Base-by-base conservation (phyloP, 2,113 vertebrate species). In the Amazona guildingii region DNA sequence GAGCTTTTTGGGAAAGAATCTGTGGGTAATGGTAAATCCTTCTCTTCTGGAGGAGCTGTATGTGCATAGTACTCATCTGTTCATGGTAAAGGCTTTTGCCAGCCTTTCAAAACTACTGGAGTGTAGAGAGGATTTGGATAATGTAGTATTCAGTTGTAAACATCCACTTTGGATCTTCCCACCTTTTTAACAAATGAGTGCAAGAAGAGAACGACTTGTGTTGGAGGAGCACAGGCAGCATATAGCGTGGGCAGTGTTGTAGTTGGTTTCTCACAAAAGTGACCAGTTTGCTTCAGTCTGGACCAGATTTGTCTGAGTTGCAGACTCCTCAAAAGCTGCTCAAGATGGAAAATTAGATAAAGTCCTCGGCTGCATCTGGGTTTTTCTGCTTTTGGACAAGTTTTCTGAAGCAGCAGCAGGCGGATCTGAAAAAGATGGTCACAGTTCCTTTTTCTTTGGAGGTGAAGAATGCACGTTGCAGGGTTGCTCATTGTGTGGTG, bases 221-320 rank as follows among this genome's bases (percentile, higher is more conserved):
- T 48, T 4, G 6, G 37, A 83, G 46, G 20, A 93, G 68, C 72
- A 15, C 31, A 28, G 35, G 44, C 1, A 1, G 13, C 4, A 8
- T 59, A 52, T 33, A 17, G 11, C 43, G 33, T 0, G 0, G 48
- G 43, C 5, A 4, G 11, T 0, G 0, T 28, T n/a, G 35, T n/a
- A 48, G 52, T 49, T 68, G 25, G 23, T 68, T 70, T 74, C 62
- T 87, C 69, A 43, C 24, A 44, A 27, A 44, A 64, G 33, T 4
- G 25, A 72, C 25, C 24, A 24, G 57, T 73, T 91, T 2, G 5
- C 41, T 83, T 69, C 69, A 70, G 33, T 33, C 33, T 1, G 9
- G 66, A 83, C 10, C 61, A 17, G 72, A 31, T 92, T 52, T 85
- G 51, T 31, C 51, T 14, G 41, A 74, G 44, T 73, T 64, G 15